These are phyloP conservation scores for Girardinus metallicus DNA, from an alignment of 2,797 vertebrate genomes.

Conservation along the genomic window DNA sequence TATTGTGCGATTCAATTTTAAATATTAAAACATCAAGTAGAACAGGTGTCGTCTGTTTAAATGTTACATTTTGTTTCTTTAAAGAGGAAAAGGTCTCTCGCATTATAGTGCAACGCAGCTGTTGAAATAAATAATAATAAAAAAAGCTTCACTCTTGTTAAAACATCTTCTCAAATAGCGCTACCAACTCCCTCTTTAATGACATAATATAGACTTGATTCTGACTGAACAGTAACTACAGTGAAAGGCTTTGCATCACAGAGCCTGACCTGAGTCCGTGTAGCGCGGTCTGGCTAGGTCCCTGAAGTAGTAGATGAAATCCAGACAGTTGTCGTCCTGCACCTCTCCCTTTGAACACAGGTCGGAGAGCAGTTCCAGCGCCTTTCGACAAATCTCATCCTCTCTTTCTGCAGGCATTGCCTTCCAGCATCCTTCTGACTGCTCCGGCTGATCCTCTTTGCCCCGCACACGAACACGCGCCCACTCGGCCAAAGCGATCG, in stretches of 20 bases:
- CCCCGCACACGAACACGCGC: slow-evolving; percentile 1
- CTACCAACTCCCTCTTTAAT: neutral
- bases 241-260: neutral
- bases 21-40: neutral
- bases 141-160: neutral
- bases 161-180: neutral
- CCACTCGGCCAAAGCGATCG: neutral
- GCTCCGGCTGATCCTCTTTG: slow-evolving; percentile 57
- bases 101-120: neutral
- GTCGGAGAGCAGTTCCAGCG: slow-evolving; percentile 93
- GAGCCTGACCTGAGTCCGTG: slow-evolving; percentile 87
- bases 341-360: slow-evolving; percentile 94
- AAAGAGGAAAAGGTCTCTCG: neutral
- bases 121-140: neutral
- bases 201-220: neutral
- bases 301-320: slow-evolving; percentile 95
- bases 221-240: neutral
- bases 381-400: slow-evolving; percentile 97
- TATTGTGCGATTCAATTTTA: neutral
- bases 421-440: slow-evolving; percentile 95
- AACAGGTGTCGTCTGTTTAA: neutral
- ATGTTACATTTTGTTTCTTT: neutral
- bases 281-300: slow-evolving; percentile 91
- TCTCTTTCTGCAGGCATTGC: slow-evolving; percentile 97
- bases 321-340: slow-evolving; percentile 93